Evolutionary conservation across 2,113 vertebrate genomes (phyloP).

Genomic region (Proterorhinus semilunaris): DNA sequence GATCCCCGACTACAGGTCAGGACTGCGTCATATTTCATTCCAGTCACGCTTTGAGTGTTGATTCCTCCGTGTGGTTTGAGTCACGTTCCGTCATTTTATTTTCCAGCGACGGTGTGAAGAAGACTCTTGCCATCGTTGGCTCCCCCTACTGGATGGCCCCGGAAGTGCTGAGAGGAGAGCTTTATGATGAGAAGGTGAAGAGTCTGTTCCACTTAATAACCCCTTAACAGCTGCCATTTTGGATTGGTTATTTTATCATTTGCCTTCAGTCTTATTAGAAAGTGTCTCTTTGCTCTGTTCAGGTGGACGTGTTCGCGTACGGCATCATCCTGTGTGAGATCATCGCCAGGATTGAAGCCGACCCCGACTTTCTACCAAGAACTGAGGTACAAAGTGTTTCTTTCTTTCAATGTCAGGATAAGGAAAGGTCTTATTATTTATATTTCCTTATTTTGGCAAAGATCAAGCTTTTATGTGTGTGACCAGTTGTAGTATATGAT

Average conservation of each 20-base stretch:
- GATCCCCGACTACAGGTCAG: slow-evolving; percentile 92
- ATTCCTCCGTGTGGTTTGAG: background rate
- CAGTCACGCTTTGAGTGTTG: too few relatives aligned
- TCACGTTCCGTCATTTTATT: background rate
- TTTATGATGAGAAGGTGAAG: slow-evolving; percentile 93
- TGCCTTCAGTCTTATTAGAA: background rate
- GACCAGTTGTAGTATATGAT: too few relatives aligned
- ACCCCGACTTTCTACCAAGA: slow-evolving; percentile 91
- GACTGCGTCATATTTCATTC: background rate
- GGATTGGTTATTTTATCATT: too few relatives aligned
- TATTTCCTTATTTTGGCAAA: too few relatives aligned
- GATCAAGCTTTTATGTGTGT: too few relatives aligned
- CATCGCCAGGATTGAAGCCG: slow-evolving; percentile 90
- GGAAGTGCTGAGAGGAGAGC: slow-evolving; percentile 89
- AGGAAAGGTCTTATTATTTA: too few relatives aligned
- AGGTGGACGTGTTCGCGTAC: slow-evolving; percentile 86
- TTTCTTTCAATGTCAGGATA: too few relatives aligned
- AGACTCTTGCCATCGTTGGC: slow-evolving; percentile 88
- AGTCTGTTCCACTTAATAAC: too few relatives aligned
- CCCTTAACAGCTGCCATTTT: too few relatives aligned
- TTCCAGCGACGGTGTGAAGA: slow-evolving; percentile 76
- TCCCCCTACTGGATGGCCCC: slow-evolving; percentile 99
- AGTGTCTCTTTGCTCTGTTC: background rate
- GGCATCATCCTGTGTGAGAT: slow-evolving; percentile 95
- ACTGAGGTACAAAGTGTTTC: slow-evolving; percentile 80